These are phyloP conservation scores for Melanocharis versteri DNA, from an alignment of 2,113 vertebrate genomes.

Conservation along the genomic window DNA sequence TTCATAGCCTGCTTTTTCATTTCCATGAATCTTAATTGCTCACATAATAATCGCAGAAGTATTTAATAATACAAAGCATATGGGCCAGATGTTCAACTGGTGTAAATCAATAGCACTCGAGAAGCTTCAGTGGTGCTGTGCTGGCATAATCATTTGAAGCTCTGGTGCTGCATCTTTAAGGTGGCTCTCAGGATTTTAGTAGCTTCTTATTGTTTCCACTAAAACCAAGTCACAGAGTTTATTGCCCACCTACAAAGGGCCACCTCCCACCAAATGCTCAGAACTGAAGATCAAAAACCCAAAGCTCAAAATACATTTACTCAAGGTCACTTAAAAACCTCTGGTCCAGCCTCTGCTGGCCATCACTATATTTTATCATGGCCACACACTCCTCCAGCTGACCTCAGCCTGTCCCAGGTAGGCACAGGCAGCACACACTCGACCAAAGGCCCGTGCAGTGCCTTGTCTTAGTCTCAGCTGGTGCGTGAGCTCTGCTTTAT, in stretches of 20 bases:
- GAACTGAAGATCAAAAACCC: neutral
- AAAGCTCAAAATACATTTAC: neutral
- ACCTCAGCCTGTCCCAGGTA: neutral
- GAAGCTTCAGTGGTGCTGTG: slow-evolving; percentile 10
- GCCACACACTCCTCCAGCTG: neutral
- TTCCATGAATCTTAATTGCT: slow-evolving; percentile 59
- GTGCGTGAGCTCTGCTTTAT: neutral
- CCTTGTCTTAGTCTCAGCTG: neutral
- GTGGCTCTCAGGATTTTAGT: slow-evolving; percentile 41
- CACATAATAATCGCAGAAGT: slow-evolving; percentile 57
- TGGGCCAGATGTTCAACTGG: slow-evolving; percentile 58
- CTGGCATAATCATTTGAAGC: neutral
- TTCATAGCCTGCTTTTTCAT: slow-evolving; percentile 46
- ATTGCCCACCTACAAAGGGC: neutral
- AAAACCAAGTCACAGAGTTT: slow-evolving; percentile 4
- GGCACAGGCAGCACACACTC: neutral
- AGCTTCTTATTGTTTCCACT: neutral
- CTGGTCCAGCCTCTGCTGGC: neutral
- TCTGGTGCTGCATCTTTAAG: neutral
- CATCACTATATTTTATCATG: neutral
- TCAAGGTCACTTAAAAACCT: neutral
- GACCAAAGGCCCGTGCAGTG: neutral
- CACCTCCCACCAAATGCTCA: neutral
- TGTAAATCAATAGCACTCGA: slow-evolving; percentile 37
- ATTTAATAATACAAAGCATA: slow-evolving; percentile 63